These are phyloP conservation scores for Xestia c-nigrum DNA, from an alignment of 2,888 invertebrate genomes.

Conservation along the genomic window DNA sequence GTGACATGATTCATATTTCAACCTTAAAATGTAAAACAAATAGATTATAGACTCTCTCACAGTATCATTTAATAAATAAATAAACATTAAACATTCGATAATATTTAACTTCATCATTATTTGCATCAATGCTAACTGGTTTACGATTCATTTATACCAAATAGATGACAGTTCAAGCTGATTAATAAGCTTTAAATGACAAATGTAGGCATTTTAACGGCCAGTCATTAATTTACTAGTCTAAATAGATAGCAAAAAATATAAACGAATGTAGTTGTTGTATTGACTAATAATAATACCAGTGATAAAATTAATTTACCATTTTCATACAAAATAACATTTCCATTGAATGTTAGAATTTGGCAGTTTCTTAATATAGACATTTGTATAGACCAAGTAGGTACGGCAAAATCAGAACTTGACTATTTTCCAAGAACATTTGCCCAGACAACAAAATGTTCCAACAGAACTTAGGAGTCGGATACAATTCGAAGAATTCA, in stretches of 20 bases:
- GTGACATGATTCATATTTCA: too few species aligned
- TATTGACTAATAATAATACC: not conserved
- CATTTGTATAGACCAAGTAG: not conserved
- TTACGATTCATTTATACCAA: constrained; percentile 8
- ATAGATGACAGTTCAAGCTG: not conserved
- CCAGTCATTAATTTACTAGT: not conserved
- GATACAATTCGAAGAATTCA: not conserved
- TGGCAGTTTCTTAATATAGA: constrained; percentile 1
- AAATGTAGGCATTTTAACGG: constrained; percentile 3
- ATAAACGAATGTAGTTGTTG: not conserved
- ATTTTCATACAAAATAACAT: too few species aligned
- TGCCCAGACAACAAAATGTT: not conserved
- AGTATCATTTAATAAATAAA: too few species aligned
- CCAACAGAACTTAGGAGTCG: not conserved
- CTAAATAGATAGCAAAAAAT: not conserved
- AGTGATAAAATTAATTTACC: not conserved
- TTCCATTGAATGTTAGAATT: too few species aligned
- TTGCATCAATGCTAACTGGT: constrained; percentile 12
- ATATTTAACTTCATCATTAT: constrained; percentile 15
- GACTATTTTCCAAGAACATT: not conserved
- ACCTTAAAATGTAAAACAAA: not conserved
- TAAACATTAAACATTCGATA: constrained; percentile 10
- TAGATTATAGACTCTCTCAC: not conserved
- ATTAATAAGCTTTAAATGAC: constrained; percentile 9
- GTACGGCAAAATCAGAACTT: constrained; percentile 6